Evolutionary conservation across 1,140 invertebrate species (phyloP), one percentile per base, ranked within the genome.

Genomic region (Sitobion miscanthi): DNA sequence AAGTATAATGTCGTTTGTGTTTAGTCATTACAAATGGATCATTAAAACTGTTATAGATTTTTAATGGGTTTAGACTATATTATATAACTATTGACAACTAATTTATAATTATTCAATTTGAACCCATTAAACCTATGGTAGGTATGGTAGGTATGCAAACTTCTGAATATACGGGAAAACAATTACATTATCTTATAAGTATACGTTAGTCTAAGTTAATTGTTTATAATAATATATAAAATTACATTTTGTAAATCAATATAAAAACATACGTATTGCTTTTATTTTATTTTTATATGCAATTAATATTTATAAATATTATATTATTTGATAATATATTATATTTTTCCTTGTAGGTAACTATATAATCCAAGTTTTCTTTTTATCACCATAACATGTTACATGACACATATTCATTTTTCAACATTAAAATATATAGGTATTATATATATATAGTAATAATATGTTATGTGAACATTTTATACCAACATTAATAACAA

Each of bases 271-370:
- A 42, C 2, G 42, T 42, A 30, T n/a, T 14, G 30, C 4, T 14
- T 69, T 69, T 30, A 69, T 69, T 30, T 69, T 69, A n/a, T 14
- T 14, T n/a, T 30, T 69, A 69, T 69, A 14, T 30, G 7, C 4
- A 69, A n/a, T n/a, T 69, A n/a, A 69, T 69, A 69, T n/a, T 69
- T 69, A n/a, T 69, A 69, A 69, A n/a, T 69, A 69, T 69, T 30
- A 11, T 62, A 69, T 62, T 62, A 25, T 69, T 0, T 69, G 0
- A n/a, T 69, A 0, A 30, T 69, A 69, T n/a, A 30, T 69, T 69
- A 17, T n/a, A 69, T 69, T 77, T n/a, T 77, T 77, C 4, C n/a
- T 14, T 17, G 3, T 69, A 14, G n/a, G 9, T 62, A 0, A 17
- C 45, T 9, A 0, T 49, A 8, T 62, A n/a, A 77, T 77, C 14